Conservation (phyloP, 2,113 vertebrate genomes). For the Glaucidium brasilianum region DNA sequence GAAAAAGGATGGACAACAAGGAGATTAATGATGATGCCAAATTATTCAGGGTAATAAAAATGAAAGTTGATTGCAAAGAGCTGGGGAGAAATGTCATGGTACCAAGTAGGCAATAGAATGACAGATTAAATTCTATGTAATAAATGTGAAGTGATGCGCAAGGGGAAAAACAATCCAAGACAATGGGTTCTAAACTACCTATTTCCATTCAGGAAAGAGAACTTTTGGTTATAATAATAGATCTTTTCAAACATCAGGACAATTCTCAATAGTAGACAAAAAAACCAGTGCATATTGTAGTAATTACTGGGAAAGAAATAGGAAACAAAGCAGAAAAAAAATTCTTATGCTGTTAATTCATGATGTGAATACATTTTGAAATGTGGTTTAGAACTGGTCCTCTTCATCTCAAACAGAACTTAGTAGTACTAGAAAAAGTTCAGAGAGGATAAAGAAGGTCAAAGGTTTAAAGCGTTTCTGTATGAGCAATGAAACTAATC, state of each 20-base stretch:
- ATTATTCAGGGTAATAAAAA: background rate
- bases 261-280: background rate
- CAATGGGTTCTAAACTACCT: background rate
- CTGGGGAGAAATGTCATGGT: background rate
- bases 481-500: background rate
- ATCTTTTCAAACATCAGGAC: background rate
- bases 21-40: background rate
- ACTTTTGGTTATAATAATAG: background rate
- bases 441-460: background rate
- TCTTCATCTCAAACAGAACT: background rate
- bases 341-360: background rate
- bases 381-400: background rate
- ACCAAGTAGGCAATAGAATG: background rate
- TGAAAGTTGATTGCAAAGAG: background rate
- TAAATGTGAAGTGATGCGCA: background rate
- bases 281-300: rapidly evolving
- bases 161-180: background rate
- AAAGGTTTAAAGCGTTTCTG: background rate
- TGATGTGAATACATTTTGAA: background rate
- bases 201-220: background rate
- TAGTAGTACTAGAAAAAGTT: background rate
- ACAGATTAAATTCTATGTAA: background rate
- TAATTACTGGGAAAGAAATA: background rate
- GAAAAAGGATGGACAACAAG: background rate
- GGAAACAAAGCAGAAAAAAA: background rate